A percentile compares a stretch with the other conserved stretches of the same genome.
phyloP scores from a whole-genome alignment of 2,113 vertebrate genomes.

The Arothron firmamentum region DNA sequence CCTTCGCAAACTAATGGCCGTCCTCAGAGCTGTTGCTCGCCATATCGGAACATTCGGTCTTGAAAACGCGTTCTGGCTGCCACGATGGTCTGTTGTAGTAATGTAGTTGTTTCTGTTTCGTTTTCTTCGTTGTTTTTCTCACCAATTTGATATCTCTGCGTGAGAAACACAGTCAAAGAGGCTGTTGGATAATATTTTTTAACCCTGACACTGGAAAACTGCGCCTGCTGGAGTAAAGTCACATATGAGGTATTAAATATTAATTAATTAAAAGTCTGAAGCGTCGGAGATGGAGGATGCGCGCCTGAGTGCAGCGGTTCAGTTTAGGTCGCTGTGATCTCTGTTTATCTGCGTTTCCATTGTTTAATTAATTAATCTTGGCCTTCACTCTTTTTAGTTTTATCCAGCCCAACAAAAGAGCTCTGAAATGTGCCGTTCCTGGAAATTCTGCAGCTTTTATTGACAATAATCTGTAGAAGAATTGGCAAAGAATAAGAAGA shows the following conservation, averaged over 20 bases:
- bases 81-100: slow-evolving; percentile 4
- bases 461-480: too few species aligned
- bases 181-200: slow-evolving; percentile 14
- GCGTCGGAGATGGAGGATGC: too few species aligned
- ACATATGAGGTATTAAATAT: too few species aligned
- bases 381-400: too few species aligned
- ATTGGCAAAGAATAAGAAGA: too few species aligned
- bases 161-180: slow-evolving; percentile 28
- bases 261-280: not conserved
- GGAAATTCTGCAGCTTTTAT: too few species aligned
- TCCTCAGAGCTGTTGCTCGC: slow-evolving; percentile 14
- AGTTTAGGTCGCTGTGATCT: too few species aligned
- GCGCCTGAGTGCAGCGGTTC: too few species aligned
- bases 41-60: slow-evolving; percentile 5
- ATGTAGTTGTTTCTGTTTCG: slow-evolving; percentile 12
- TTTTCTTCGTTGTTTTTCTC: not conserved
- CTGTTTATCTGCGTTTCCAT: too few species aligned
- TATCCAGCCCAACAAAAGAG: too few species aligned
- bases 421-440: too few species aligned
- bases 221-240: not conserved
- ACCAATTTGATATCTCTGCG: slow-evolving; percentile 6
- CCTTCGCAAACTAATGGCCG: slow-evolving; percentile 1
- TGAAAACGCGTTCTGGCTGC: not conserved
- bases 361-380: too few species aligned
- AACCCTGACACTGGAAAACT: slow-evolving; percentile 32